Evolutionary conservation across 2,888 invertebrate species (phyloP).

Genomic region (Andrena hattorfiana): DNA sequence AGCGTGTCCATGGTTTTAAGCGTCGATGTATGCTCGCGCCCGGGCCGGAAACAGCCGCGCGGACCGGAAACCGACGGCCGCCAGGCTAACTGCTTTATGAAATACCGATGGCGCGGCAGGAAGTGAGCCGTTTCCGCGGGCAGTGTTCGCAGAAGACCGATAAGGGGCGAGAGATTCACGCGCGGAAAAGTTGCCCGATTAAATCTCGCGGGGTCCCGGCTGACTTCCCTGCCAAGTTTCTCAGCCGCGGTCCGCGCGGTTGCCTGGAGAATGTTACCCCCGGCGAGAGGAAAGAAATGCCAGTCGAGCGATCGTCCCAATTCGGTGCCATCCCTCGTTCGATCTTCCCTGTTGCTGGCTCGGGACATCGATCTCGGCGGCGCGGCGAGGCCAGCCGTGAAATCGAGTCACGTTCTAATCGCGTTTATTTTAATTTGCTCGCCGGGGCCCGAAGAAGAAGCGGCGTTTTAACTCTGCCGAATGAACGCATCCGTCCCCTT

Average conservation of each 20-base stretch:
- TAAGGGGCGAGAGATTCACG: slow-evolving; percentile 56
- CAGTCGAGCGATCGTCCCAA: slow-evolving; percentile 15
- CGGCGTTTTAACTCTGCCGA: slow-evolving; percentile 24
- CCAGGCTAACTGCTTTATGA: slow-evolving; percentile 70
- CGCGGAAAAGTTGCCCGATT: slow-evolving; percentile 53
- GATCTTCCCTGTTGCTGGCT: slow-evolving; percentile 34
- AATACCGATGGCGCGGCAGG: slow-evolving; percentile 65
- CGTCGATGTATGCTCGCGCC: slow-evolving; percentile 42
- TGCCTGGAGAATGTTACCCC: background rate
- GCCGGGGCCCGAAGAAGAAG: slow-evolving; percentile 4
- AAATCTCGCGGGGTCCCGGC: slow-evolving; percentile 26
- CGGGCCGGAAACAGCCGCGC: slow-evolving; percentile 35
- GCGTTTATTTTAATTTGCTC: slow-evolving; percentile 55
- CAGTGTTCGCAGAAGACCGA: slow-evolving; percentile 45
- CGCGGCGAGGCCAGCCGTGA: slow-evolving; percentile 33
- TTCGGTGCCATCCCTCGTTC: slow-evolving; percentile 30
- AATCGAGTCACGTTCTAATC: slow-evolving; percentile 59
- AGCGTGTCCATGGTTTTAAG: slow-evolving; percentile 49
- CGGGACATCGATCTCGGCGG: slow-evolving; percentile 9
- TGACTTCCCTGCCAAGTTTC: slow-evolving; percentile 19
- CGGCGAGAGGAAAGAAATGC: background rate
- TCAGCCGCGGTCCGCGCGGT: background rate
- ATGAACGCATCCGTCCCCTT: slow-evolving; percentile 12
- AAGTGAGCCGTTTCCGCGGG: slow-evolving; percentile 59
- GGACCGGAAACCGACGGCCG: slow-evolving; percentile 57